Percentiles rank a stretch among this genome's conserved stretches.
Evolutionary conservation across 2,888 invertebrate genomes (phyloP).

Genomic region (Yponomeuta cagnagella): DNA sequence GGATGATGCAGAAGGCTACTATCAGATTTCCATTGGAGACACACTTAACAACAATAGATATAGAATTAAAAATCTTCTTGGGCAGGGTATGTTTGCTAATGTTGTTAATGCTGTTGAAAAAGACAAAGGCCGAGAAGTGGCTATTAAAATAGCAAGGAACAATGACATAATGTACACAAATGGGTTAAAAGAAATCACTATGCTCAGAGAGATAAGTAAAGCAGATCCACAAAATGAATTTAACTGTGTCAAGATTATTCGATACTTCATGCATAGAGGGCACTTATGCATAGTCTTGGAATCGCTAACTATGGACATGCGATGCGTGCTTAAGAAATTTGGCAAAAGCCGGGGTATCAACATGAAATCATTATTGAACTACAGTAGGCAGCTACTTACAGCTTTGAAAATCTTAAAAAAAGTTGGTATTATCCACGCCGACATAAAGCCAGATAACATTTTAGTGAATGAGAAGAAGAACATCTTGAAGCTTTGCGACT

Average conservation of each 20-base stretch:
- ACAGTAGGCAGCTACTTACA: constrained; percentile 94
- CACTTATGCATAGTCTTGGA: constrained; percentile 99
- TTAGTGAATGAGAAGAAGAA: constrained; percentile 98
- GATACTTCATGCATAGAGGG: constrained; percentile 97
- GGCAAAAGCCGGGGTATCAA: constrained; percentile 96
- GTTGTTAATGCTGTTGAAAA: constrained; percentile 95
- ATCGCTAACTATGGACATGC: constrained; percentile 93
- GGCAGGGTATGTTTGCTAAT: constrained; percentile 98
- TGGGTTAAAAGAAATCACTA: constrained; percentile 95
- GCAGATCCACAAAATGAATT: constrained; percentile 97
- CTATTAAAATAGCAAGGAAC: constrained; percentile 98
- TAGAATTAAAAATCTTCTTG: constrained; percentile 95
- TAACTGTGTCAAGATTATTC: constrained; percentile 91
- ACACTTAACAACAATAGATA: constrained; percentile 86
- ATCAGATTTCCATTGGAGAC: constrained; percentile 94
- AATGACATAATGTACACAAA: constrained; percentile 99
- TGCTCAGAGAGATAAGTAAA: constrained; percentile 93
- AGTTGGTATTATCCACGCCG: constrained; percentile 96
- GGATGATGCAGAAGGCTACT: constrained; percentile 99
- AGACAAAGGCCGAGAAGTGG: constrained; percentile 90
- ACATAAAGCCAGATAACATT: constrained; percentile 99
- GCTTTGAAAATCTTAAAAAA: constrained; percentile 95
- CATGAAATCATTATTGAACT: constrained; percentile 96
- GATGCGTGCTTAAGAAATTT: constrained; percentile 95
- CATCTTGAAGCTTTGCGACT: constrained; percentile 97